phyloP scores from a whole-genome alignment of 2,888 invertebrate species.

The Ethmia dodecea region DNA sequence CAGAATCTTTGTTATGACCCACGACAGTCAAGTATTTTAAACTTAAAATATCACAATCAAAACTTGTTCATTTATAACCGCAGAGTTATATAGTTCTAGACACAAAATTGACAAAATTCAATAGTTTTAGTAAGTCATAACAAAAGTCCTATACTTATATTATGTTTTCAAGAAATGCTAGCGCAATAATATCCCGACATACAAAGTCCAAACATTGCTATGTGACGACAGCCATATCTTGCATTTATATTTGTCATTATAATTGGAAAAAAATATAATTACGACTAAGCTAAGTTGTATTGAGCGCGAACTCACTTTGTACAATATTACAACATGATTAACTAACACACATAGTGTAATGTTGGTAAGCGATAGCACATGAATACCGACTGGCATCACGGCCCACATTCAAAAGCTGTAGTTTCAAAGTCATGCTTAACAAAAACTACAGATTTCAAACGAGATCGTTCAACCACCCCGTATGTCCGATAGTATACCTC shows the following conservation, averaged over 20 bases:
- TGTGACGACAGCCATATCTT: slow-evolving; percentile 45
- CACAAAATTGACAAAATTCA: not conserved
- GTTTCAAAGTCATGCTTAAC: not conserved
- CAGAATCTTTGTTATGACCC: too few relatives aligned
- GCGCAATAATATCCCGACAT: slow-evolving; percentile 22
- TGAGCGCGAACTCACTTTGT: slow-evolving; percentile 74
- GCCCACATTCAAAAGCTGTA: not conserved
- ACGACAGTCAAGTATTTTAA: too few relatives aligned
- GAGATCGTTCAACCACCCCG: not conserved
- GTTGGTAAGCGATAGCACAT: slow-evolving; percentile 1
- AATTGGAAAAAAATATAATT: slow-evolving; percentile 40
- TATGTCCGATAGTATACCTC: not conserved
- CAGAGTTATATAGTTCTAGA: too few relatives aligned
- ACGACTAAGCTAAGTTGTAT: slow-evolving; percentile 66
- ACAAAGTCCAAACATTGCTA: slow-evolving; percentile 37
- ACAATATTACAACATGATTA: slow-evolving; percentile 68
- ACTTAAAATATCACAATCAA: too few relatives aligned
- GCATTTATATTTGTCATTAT: slow-evolving; percentile 31
- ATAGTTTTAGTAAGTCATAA: not conserved
- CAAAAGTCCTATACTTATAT: not conserved
- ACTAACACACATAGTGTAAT: slow-evolving; percentile 45
- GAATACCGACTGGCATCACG: too few relatives aligned
- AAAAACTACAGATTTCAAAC: not conserved
- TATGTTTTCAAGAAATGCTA: slow-evolving; percentile 24
- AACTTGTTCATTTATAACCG: too few relatives aligned